These are phyloP conservation scores for Talpa occidentalis DNA, from an alignment of 2,113 vertebrate genomes.

Conservation along the genomic window DNA sequence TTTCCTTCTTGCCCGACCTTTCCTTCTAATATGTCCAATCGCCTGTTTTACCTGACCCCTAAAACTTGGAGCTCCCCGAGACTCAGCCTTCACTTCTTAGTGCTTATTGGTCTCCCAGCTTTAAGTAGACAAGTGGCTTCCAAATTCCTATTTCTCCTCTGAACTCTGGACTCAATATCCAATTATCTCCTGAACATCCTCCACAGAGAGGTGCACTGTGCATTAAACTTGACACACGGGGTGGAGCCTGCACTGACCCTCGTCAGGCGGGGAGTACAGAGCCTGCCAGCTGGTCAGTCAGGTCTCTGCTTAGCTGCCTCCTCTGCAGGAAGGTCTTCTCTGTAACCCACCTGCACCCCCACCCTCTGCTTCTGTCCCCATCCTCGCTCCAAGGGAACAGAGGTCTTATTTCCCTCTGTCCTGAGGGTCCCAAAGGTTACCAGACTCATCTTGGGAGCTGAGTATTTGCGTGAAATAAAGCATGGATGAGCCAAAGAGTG, in stretches of 20 bases:
- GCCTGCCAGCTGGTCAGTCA: not conserved
- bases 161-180: not conserved
- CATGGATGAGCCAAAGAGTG: not conserved
- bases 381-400: not conserved
- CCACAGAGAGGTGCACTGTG: not conserved
- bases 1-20: not conserved
- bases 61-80: not conserved
- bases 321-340: not conserved
- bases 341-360: not conserved
- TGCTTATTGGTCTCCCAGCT: not conserved
- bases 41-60: not conserved
- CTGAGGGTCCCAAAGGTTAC: not conserved
- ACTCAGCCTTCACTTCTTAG: not conserved
- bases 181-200: accelerated
- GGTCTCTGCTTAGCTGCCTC: not conserved
- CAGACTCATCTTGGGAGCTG: not conserved
- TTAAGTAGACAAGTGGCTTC: not conserved
- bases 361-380: not conserved
- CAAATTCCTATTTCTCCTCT: not conserved
- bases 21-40: accelerated
- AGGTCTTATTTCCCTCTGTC: not conserved
- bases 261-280: accelerated
- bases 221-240: accelerated
- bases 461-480: not conserved
- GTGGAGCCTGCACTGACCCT: not conserved